Percentiles rank a stretch among this genome's conserved stretches.
Conservation (phyloP, 2,888 invertebrate genomes). For the Pachymerium ferrugineum region DNA sequence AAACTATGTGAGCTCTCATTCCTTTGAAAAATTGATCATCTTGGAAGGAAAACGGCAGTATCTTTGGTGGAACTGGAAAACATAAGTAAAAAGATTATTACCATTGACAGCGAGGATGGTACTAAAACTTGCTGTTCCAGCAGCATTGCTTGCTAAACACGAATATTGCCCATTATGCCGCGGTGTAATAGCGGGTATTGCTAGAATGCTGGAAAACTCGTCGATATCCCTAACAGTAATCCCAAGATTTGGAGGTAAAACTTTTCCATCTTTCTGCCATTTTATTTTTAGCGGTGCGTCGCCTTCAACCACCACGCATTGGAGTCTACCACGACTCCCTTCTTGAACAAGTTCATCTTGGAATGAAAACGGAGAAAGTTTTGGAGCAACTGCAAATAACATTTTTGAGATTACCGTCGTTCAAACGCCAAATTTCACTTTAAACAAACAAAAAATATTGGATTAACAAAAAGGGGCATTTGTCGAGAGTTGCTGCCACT, state of each 20-base stretch:
- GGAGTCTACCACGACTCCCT: constrained; percentile 6
- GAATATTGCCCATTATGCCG: constrained; percentile 50
- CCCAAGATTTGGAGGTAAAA: constrained; percentile 37
- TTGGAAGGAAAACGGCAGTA: constrained; percentile 69
- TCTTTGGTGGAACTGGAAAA: constrained; percentile 64
- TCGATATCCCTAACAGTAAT: constrained; percentile 43
- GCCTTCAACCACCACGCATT: constrained; percentile 12
- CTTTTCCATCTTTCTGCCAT: constrained; percentile 8
- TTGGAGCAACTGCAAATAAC: constrained; percentile 23
- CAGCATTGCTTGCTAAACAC: constrained; percentile 46
- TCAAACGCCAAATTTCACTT: no score
- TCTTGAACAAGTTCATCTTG: constrained; percentile 26
- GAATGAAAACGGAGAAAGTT: constrained; percentile 6
- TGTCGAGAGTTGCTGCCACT: no score
- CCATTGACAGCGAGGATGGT: neutral
- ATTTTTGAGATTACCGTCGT: no score
- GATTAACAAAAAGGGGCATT: no score
- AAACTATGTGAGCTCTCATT: constrained; percentile 65
- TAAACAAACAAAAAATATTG: no score
- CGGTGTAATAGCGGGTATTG: constrained; percentile 52
- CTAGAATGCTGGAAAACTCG: constrained; percentile 47
- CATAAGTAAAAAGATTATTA: constrained; percentile 23
- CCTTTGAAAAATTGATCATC: constrained; percentile 64
- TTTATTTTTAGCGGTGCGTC: neutral
- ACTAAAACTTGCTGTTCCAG: constrained; percentile 42